Conservation (phyloP, 1,140 invertebrate species). For the Bombus turneri region DNA sequence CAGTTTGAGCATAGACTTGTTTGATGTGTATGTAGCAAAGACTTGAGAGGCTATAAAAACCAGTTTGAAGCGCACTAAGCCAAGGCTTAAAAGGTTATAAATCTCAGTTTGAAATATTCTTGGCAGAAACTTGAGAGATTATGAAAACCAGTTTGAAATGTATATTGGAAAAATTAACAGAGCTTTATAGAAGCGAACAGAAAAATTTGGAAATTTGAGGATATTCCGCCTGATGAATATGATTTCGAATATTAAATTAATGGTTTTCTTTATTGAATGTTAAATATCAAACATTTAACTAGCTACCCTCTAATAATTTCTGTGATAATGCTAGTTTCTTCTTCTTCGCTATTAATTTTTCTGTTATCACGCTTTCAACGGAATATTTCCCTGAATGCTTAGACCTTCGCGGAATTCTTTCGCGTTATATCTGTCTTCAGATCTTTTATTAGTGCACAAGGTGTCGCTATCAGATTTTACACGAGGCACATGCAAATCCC, state of each 20-base stretch:
- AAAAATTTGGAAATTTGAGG: background rate
- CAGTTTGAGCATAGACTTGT: background rate
- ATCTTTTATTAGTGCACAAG: conserved; percentile 35
- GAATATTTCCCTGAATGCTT: conserved; percentile 18
- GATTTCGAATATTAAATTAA: too few relatives aligned
- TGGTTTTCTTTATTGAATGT: too few relatives aligned
- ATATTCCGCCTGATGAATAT: background rate
- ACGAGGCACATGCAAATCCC: conserved; percentile 44
- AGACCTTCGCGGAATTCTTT: conserved; percentile 30
- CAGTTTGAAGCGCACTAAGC: background rate
- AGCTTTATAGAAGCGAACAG: accelerated
- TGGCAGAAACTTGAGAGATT: background rate
- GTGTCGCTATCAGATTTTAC: conserved; percentile 39
- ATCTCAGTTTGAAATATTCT: background rate
- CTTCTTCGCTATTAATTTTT: background rate
- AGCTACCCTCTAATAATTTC: background rate
- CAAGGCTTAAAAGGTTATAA: background rate
- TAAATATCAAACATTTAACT: background rate
- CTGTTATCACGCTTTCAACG: background rate
- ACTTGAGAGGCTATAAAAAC: background rate
- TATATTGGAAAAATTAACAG: background rate
- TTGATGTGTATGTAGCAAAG: background rate
- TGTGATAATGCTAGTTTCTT: background rate
- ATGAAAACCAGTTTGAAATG: background rate
- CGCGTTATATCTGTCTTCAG: conserved; percentile 29